Evolutionary conservation across 1,140 invertebrate species (phyloP), one percentile per base, ranked within the genome.

Genomic region (Prorops nasuta): DNA sequence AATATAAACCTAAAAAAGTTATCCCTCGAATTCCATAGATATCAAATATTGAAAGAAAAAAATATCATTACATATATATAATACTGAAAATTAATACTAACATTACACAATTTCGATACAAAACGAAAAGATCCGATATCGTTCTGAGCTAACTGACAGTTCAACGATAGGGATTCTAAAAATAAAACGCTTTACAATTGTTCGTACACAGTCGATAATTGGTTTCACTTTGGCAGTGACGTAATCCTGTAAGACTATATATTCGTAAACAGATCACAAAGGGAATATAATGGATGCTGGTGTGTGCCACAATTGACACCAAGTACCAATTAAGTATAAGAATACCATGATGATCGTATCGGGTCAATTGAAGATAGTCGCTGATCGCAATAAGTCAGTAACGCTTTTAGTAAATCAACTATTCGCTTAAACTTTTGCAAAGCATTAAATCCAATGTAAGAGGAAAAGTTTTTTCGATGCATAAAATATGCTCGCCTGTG

Each of bases 251-350:
- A 38, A 24, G 50, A 44, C 42, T 56, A 60, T 67, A 44, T 56
- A 60, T 68, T 66, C 55, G 56, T 62, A 64, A 71, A 63, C 45
- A 62, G 57, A 70, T 68, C 53, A 53, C 62, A 42, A 62, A 66
- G 59, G 53, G 43, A 17, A 52, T 45, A 48, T 60, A 64, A 6
- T 56, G 60, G 59, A 71, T 66, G 62, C 60, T 58, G 71, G 64
- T 71, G 66, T 69, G 73, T 74, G 71, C 66, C 71, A 55, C 58
- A 74, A 76, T 73, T 70, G 71, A 72, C 63, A 63, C 56, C 32
- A 39, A 41, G 24, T 14, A 41, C 28, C 34, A 28, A 10, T 10
- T 28, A n/a, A 10, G 58, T 51, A 60, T 58, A 64, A 69, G 59
- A 71, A 69, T 68, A 74, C 38, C 56, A 44, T 43, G 55, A 52